These are phyloP conservation scores for Cephus spinipes DNA, from an alignment of 2,888 invertebrate genomes.

Conservation along the genomic window DNA sequence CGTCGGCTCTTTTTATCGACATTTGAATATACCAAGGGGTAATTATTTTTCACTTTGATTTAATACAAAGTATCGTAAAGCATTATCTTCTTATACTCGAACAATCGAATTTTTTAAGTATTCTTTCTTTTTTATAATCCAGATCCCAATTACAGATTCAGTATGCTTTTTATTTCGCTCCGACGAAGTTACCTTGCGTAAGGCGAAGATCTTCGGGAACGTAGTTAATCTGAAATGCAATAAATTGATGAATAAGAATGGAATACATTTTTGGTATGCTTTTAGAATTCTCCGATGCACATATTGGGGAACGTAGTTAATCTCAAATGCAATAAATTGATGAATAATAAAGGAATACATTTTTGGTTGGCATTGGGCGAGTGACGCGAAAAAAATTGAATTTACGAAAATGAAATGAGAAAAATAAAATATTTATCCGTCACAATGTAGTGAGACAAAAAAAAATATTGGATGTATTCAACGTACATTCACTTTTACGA, in stretches of 20 bases:
- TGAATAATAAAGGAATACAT: too few relatives aligned
- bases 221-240: neutral
- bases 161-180: neutral
- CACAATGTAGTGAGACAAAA: too few relatives aligned
- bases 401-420: too few relatives aligned
- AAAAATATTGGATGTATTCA: too few relatives aligned
- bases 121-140: neutral
- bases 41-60: slow-evolving; percentile 11
- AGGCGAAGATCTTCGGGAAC: neutral
- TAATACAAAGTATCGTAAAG: neutral
- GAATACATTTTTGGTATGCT: neutral
- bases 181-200: too few relatives aligned
- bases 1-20: slow-evolving; percentile 54
- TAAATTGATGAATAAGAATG: neutral
- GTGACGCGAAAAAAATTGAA: too few relatives aligned
- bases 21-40: slow-evolving; percentile 55
- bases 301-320: too few relatives aligned
- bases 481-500: too few relatives aligned
- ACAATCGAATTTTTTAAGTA: neutral
- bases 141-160: neutral
- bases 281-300: neutral
- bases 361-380: too few relatives aligned
- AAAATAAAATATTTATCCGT: too few relatives aligned
- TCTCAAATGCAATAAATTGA: too few relatives aligned
- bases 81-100: neutral